Evolutionary conservation across 30 jellyfish, hydroid and myxozoan genomes (phyloP).

Genomic region (Nemopilema nomurai): DNA sequence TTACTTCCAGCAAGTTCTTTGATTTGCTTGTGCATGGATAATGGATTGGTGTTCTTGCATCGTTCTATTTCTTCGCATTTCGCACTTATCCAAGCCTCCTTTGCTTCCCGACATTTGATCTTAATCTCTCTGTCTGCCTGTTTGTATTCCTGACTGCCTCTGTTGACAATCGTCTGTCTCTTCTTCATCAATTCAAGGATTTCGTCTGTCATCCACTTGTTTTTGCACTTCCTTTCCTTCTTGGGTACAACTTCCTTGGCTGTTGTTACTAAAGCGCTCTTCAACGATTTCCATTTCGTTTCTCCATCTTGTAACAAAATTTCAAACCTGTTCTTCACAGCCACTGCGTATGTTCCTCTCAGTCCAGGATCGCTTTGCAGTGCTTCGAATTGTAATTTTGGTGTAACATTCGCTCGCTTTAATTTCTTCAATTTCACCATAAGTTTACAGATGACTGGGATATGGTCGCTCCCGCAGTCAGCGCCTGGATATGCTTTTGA

Average conservation of each 20-base stretch:
- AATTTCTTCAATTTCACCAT: neutral
- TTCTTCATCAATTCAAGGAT: neutral
- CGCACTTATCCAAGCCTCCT: neutral
- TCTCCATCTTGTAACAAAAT: neutral
- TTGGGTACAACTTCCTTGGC: slow-evolving; percentile 4
- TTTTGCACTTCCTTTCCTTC: neutral
- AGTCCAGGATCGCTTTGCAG: neutral
- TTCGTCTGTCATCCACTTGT: slow-evolving; percentile 1
- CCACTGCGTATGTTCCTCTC: neutral
- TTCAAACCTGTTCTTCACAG: neutral
- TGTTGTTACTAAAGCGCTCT: slow-evolving; percentile 2
- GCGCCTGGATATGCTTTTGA: slow-evolving; percentile 27
- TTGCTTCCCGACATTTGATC: neutral
- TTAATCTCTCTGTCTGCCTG: neutral
- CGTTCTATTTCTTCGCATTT: slow-evolving; percentile 25
- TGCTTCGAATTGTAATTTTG: neutral
- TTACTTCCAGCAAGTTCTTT: neutral
- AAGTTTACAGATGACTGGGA: neutral
- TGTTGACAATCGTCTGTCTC: neutral
- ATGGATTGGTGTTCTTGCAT: neutral
- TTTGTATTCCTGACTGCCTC: neutral
- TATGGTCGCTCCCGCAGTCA: slow-evolving; percentile 33
- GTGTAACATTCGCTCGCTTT: neutral
- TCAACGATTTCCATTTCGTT: neutral
- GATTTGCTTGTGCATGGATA: neutral